phyloP scores from a whole-genome alignment of 2,797 vertebrate genomes.

The Austrolebias charrua region DNA sequence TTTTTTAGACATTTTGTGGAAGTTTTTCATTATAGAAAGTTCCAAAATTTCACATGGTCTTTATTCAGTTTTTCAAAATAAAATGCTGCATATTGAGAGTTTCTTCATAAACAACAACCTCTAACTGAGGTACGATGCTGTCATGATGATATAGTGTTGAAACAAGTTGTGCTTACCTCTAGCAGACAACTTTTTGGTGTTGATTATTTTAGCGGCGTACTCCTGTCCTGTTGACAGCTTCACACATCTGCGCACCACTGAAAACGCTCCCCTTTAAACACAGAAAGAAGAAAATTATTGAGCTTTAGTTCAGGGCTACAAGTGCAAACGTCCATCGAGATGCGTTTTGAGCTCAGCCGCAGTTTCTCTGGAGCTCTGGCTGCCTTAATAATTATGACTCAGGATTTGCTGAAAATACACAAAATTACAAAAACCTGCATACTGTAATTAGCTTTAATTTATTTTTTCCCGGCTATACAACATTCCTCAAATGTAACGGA shows the following conservation, averaged over 20 bases:
- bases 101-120: background rate
- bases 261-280: constrained; percentile 90
- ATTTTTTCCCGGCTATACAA: background rate
- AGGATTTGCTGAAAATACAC: constrained; percentile 12
- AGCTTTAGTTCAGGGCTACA: background rate
- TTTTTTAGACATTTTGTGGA: too few relatives aligned
- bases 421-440: background rate
- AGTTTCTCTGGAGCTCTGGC: background rate
- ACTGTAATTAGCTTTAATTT: background rate
- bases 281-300: constrained; percentile 14
- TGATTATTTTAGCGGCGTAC: constrained; percentile 97
- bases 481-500: constrained; percentile 21
- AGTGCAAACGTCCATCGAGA: background rate
- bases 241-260: constrained; percentile 94
- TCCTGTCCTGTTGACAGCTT: constrained; percentile 97
- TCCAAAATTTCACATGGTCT: too few relatives aligned
- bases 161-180: constrained; percentile 83
- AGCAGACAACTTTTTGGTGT: constrained; percentile 97
- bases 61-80: too few relatives aligned
- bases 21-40: too few relatives aligned
- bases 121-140: rapidly evolving
- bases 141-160: background rate
- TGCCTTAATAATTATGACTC: background rate
- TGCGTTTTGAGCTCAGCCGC: constrained; percentile 2
- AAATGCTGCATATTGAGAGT: background rate